phyloP scores from a whole-genome alignment of 2,797 vertebrate species.

The Labeo calbasu region DNA sequence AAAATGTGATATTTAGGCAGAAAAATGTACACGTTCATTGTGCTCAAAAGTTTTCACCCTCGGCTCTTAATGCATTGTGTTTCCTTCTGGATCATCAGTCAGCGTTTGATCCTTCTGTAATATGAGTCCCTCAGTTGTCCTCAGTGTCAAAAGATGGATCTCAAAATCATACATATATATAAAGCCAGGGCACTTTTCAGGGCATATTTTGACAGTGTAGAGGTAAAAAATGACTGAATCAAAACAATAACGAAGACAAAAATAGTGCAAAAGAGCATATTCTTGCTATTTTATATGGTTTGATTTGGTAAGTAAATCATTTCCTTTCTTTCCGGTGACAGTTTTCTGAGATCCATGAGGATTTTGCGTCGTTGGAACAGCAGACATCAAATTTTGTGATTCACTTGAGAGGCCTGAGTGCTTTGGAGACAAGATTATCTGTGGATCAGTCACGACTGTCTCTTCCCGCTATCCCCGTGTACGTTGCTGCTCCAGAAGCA shows the following conservation, averaged over 20 bases:
- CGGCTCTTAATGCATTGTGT: too few relatives aligned
- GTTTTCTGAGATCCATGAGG: conserved; percentile 76
- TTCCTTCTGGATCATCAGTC: too few relatives aligned
- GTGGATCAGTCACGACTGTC: not conserved
- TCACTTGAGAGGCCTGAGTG: conserved; percentile 75
- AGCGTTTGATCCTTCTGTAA: too few relatives aligned
- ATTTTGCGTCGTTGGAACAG: conserved; percentile 73
- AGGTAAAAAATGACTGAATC: not conserved
- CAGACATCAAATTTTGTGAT: conserved; percentile 75
- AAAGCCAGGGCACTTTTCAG: not conserved
- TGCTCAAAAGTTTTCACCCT: too few relatives aligned
- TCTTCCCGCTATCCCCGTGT: conserved; percentile 41
- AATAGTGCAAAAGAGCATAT: not conserved
- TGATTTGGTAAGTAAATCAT: not conserved
- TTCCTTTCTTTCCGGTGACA: conserved; percentile 50
- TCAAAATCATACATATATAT: too few relatives aligned
- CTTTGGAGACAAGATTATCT: not conserved
- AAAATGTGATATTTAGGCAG: too few relatives aligned
- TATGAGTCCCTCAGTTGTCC: too few relatives aligned
- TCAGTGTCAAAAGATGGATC: too few relatives aligned
- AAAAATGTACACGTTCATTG: too few relatives aligned
- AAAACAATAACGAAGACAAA: not conserved
- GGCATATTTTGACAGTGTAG: not conserved
- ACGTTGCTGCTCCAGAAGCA: conserved; percentile 22
- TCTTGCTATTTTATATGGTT: not conserved